Evolutionary conservation across 1,140 invertebrate genomes (phyloP).

Genomic region (Zaprionus capensis): DNA sequence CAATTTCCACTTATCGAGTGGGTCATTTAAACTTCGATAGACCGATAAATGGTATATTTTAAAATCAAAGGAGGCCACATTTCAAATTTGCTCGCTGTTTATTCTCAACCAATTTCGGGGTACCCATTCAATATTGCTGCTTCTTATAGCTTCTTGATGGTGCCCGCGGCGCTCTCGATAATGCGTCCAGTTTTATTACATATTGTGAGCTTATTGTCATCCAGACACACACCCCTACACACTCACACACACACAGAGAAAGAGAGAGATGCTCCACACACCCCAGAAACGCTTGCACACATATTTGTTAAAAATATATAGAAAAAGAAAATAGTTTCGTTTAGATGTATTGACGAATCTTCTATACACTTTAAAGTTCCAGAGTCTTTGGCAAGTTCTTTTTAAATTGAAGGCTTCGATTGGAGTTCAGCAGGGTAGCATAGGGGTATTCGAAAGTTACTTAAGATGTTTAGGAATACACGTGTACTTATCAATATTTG

Average conservation of each 20-base stretch:
- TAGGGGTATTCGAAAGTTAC: neutral
- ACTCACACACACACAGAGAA: neutral
- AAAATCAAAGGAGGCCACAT: neutral
- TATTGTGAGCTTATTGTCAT: slow-evolving; percentile 77
- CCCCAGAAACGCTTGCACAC: neutral
- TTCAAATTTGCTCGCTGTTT: slow-evolving; percentile 1
- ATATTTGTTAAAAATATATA: slow-evolving; percentile 61
- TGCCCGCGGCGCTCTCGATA: slow-evolving; percentile 68
- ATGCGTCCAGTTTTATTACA: slow-evolving; percentile 76
- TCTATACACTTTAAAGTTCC: slow-evolving; percentile 13
- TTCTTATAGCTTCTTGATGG: slow-evolving; percentile 54
- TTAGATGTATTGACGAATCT: neutral
- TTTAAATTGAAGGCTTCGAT: neutral
- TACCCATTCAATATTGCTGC: slow-evolving; percentile 27
- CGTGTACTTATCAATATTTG: neutral
- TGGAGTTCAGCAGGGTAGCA: neutral
- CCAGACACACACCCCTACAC: slow-evolving; percentile 27
- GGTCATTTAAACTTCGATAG: neutral
- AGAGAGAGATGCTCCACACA: neutral
- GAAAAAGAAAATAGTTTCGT: slow-evolving; percentile 8
- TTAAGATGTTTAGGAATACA: neutral
- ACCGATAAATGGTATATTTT: slow-evolving; percentile 5
- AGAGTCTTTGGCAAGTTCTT: neutral
- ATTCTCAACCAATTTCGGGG: slow-evolving; percentile 15
- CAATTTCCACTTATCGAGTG: neutral